Evolutionary conservation across 2,113 vertebrate genomes (phyloP).

Genomic region (Meles meles): DNA sequence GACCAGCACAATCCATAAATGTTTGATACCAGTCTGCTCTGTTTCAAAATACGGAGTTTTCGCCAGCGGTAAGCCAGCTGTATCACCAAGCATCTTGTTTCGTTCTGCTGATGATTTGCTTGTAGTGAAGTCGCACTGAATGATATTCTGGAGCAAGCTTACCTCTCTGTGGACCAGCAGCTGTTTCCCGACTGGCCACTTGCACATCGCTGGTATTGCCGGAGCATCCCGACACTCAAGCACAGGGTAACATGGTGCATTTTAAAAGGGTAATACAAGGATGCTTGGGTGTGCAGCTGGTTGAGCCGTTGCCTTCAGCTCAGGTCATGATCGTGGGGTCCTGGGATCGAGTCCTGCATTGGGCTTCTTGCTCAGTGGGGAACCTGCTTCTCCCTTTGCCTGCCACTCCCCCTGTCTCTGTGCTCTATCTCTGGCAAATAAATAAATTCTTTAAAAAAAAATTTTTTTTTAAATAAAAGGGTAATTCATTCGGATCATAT

Average conservation of each 20-base stretch:
- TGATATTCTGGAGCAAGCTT: neutral
- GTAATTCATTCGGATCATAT: neutral
- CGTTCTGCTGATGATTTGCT: neutral
- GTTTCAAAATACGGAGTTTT: neutral
- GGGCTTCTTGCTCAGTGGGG: too few relatives aligned
- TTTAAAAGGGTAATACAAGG: neutral
- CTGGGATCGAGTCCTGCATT: too few relatives aligned
- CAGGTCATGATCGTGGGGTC: too few relatives aligned
- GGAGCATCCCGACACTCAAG: neutral
- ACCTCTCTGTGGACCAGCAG: neutral
- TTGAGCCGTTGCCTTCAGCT: too few relatives aligned
- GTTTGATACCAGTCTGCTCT: neutral
- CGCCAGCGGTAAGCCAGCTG: neutral
- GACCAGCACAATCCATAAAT: neutral
- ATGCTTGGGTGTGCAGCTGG: too few relatives aligned
- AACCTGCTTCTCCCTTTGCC: too few relatives aligned
- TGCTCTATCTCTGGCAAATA: too few relatives aligned
- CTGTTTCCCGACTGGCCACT: neutral
- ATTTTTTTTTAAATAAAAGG: neutral
- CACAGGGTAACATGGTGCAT: too few relatives aligned
- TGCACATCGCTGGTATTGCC: neutral
- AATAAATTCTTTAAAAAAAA: too few relatives aligned
- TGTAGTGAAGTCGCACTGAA: neutral
- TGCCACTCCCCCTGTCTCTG: too few relatives aligned
- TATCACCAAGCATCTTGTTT: neutral